Evolutionary conservation across 2,888 invertebrate genomes (phyloP).

Genomic region (Pogonocherus hispidulus): DNA sequence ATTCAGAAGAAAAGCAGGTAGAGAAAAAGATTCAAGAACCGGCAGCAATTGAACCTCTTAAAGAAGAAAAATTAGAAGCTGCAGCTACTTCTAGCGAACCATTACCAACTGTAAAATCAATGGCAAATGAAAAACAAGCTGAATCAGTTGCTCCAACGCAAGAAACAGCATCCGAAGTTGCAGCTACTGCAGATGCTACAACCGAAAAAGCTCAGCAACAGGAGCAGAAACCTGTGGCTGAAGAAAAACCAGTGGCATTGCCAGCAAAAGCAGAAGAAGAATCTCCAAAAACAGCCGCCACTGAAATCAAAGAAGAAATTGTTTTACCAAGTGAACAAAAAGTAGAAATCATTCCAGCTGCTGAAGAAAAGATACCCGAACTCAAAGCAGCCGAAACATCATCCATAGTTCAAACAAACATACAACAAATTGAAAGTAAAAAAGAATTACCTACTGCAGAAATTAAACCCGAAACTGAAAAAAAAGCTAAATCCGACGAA

Average conservation of each 20-base stretch:
- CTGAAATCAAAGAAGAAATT: conserved; percentile 56
- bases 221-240: conserved; percentile 65
- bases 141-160: conserved; percentile 49
- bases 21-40: background rate
- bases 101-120: conserved; percentile 42
- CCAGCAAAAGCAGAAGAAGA: conserved; percentile 58
- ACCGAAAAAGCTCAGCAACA: conserved; percentile 58
- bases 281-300: conserved; percentile 43
- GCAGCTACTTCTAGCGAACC: conserved; percentile 52
- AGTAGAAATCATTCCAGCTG: conserved; percentile 55
- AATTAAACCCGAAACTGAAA: conserved; percentile 45
- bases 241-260: conserved; percentile 67
- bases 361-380: conserved; percentile 55
- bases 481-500: conserved; percentile 53
- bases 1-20: background rate
- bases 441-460: conserved; percentile 37
- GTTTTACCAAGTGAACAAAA: conserved; percentile 58
- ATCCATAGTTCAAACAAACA: background rate
- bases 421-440: conserved; percentile 19
- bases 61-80: conserved; percentile 41
- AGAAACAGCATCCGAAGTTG: conserved; percentile 5
- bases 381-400: conserved; percentile 38
- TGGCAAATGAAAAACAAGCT: conserved; percentile 39
- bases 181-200: conserved; percentile 35
- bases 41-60: conserved; percentile 39